A percentile compares a stretch with the other conserved stretches of the same genome.
Conservation (phyloP, 2,888 invertebrate genomes). For the Stenotaenia linearis region DNA sequence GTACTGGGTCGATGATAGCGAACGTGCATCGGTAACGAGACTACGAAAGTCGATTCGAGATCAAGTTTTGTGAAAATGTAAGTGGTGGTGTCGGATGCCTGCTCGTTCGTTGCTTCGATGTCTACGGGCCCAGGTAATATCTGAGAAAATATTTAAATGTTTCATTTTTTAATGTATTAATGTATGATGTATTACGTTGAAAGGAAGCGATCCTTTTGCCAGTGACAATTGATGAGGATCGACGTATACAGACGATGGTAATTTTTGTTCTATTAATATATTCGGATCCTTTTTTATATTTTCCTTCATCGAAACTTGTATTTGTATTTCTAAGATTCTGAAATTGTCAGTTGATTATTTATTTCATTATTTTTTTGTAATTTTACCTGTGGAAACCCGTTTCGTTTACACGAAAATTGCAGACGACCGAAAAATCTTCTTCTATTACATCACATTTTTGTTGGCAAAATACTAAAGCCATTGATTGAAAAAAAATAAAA, state of each 20-base stretch:
- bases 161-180: too few relatives aligned
- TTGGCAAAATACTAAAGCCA: too few relatives aligned
- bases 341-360: too few relatives aligned
- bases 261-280: background rate
- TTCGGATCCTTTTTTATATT: background rate
- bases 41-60: background rate
- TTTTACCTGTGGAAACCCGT: background rate
- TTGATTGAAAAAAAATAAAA: too few relatives aligned
- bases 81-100: background rate
- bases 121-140: background rate
- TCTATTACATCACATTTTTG: too few relatives aligned
- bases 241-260: background rate
- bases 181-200: background rate
- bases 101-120: background rate
- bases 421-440: too few relatives aligned
- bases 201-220: background rate
- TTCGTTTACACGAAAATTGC: background rate
- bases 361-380: too few relatives aligned
- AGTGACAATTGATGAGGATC: background rate
- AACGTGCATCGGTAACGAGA: background rate
- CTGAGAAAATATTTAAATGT: too few relatives aligned
- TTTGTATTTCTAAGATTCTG: background rate
- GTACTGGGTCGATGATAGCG: background rate
- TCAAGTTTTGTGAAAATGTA: background rate
- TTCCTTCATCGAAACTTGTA: background rate